A percentile compares a stretch with the other conserved stretches of the same genome.
Evolutionary conservation across 2,888 invertebrate genomes (phyloP).

Genomic region (Lacanobia wlatinum): DNA sequence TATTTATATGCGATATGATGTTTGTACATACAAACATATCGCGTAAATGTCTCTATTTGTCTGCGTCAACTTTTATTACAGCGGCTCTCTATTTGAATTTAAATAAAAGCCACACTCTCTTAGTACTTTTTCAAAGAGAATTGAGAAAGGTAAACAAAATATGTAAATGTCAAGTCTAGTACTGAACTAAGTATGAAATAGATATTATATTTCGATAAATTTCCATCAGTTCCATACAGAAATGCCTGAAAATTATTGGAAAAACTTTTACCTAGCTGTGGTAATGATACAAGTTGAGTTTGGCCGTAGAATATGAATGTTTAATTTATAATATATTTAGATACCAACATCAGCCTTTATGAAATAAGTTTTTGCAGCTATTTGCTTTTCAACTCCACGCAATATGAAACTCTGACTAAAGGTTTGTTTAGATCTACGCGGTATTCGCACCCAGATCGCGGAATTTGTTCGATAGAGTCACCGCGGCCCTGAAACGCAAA

Average conservation of each 20-base stretch:
- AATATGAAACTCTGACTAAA: not conserved
- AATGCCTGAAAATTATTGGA: not conserved
- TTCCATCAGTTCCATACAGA: not conserved
- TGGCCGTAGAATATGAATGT: not conserved
- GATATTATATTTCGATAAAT: constrained; percentile 8
- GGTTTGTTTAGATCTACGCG: too few relatives aligned
- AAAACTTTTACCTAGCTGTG: constrained; percentile 9
- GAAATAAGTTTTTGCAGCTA: constrained; percentile 11
- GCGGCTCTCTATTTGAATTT: constrained; percentile 15
- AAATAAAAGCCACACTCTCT: not conserved
- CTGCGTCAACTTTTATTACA: constrained; percentile 33
- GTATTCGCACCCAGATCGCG: too few relatives aligned
- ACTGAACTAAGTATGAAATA: constrained; percentile 10
- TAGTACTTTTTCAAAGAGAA: not conserved
- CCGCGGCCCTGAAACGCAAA: too few relatives aligned
- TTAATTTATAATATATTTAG: constrained; percentile 4
- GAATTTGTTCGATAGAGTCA: too few relatives aligned
- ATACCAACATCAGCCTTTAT: not conserved
- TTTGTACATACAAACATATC: too few relatives aligned
- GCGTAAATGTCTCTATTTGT: constrained; percentile 18
- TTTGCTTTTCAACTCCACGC: not conserved
- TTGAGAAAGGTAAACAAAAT: constrained; percentile 1
- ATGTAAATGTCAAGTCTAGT: constrained; percentile 11
- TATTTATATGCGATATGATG: too few relatives aligned
- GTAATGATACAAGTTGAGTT: not conserved